Percentiles rank a stretch among this genome's conserved stretches.
phyloP scores from a whole-genome alignment of 2,113 vertebrate genomes.

The Pachycephala philippinensis region DNA sequence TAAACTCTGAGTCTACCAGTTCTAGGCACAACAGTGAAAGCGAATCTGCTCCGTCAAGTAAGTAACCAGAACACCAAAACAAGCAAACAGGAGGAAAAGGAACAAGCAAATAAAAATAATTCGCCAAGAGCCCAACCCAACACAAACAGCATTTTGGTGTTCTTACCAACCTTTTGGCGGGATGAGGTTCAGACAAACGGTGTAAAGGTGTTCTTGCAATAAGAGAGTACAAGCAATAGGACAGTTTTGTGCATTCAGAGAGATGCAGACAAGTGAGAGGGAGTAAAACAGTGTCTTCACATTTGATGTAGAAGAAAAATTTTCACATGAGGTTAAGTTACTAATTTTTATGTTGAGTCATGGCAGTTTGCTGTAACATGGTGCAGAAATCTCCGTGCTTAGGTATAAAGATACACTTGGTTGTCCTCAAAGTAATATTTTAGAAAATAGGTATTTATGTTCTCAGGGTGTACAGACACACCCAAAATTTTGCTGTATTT shows the following conservation, averaged over 20 bases:
- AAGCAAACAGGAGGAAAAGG: background rate
- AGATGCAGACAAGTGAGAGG: background rate
- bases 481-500: background rate
- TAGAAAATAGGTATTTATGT: background rate
- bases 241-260: background rate
- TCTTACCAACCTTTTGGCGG: background rate
- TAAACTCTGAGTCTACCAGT: slow-evolving; percentile 95
- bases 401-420: background rate
- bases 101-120: background rate
- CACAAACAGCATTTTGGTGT: background rate
- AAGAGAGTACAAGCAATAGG: background rate
- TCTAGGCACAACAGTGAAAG: slow-evolving; percentile 98
- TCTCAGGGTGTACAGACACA: background rate
- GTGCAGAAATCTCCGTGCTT: background rate
- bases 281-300: background rate
- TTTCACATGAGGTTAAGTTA: background rate
- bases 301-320: background rate
- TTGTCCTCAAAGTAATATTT: background rate
- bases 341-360: background rate
- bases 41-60: slow-evolving; percentile 92
- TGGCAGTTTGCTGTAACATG: background rate
- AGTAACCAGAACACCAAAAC: slow-evolving; percentile 9
- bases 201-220: background rate
- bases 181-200: background rate
- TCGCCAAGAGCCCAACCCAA: background rate